Percentiles rank a stretch among this genome's conserved stretches.
Conservation (phyloP, 2,888 invertebrate species). For the Melanchra persicariae region DNA sequence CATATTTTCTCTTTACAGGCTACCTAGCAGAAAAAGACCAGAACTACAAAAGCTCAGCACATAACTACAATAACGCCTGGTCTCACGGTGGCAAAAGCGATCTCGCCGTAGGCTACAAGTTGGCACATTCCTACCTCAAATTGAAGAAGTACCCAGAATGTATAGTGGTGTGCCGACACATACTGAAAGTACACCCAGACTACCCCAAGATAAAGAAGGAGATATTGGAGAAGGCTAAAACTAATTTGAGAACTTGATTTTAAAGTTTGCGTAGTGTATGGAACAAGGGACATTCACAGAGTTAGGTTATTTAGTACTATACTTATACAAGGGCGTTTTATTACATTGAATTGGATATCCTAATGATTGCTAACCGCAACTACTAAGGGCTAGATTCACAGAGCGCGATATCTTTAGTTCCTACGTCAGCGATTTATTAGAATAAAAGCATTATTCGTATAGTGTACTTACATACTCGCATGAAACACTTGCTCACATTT, state of each 20-base stretch:
- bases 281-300: too few species aligned
- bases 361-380: background rate
- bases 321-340: background rate
- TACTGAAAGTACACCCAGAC: conserved; percentile 95
- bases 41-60: conserved; percentile 95
- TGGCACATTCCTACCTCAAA: conserved; percentile 97
- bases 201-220: conserved; percentile 98
- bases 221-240: conserved; percentile 97
- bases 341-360: background rate
- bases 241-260: conserved; percentile 92
- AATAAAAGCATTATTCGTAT: too few species aligned
- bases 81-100: conserved; percentile 95
- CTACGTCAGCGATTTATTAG: too few species aligned
- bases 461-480: too few species aligned
- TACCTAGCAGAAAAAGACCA: conserved; percentile 98
- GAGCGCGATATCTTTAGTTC: background rate
- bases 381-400: background rate
- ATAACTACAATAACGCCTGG: conserved; percentile 97
- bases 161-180: conserved; percentile 96
- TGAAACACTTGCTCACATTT: background rate
- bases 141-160: conserved; percentile 97
- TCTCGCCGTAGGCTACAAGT: conserved; percentile 96
- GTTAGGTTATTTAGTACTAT: background rate
- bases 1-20: conserved; percentile 87
- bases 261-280: background rate